Percentiles rank a stretch among this genome's conserved stretches.
These are phyloP conservation scores for Archips crataeganus DNA, from an alignment of 2,888 invertebrate species.

Conservation along the genomic window DNA sequence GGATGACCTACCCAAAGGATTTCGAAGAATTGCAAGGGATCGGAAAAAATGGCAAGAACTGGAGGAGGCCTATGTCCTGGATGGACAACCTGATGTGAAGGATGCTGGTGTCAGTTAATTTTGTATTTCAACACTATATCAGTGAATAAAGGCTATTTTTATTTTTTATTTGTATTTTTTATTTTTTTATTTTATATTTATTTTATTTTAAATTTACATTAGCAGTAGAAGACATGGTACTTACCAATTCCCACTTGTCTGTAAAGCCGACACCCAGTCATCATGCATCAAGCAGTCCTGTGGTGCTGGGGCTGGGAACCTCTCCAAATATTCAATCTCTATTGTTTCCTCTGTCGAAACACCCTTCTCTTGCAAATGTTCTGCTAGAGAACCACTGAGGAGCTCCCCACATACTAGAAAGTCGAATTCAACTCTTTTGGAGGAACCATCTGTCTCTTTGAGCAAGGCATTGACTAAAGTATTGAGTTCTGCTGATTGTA, in stretches of 20 bases:
- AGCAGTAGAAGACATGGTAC: conserved; percentile 18
- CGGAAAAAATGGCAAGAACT: too few species aligned
- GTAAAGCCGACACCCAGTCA: conserved; percentile 98
- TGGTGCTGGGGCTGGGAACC: conserved; percentile 96
- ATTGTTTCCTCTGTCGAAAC: conserved; percentile 94
- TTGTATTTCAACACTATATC: too few species aligned
- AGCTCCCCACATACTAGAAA: conserved; percentile 95
- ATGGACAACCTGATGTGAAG: too few species aligned
- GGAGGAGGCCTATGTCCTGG: too few species aligned
- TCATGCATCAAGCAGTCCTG: conserved; percentile 97
- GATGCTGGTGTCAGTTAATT: too few species aligned
- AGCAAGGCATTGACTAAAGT: conserved; percentile 92
- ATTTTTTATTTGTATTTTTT: too few species aligned
- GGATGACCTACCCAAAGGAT: too few species aligned
- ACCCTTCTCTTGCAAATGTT: conserved; percentile 91
- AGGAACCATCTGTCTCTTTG: conserved; percentile 80
- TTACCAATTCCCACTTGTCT: conserved; percentile 89
- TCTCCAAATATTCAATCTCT: conserved; percentile 96
- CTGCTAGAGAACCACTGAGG: conserved; percentile 88
- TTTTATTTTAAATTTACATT: too few species aligned
- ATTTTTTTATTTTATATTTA: too few species aligned
- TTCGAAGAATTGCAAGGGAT: too few species aligned
- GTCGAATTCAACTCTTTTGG: conserved; percentile 91
- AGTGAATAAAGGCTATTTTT: too few species aligned
- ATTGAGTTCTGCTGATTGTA: conserved; percentile 90